Evolutionary conservation across 2,888 invertebrate genomes (phyloP).

Genomic region (Chromoteleia sp.): DNA sequence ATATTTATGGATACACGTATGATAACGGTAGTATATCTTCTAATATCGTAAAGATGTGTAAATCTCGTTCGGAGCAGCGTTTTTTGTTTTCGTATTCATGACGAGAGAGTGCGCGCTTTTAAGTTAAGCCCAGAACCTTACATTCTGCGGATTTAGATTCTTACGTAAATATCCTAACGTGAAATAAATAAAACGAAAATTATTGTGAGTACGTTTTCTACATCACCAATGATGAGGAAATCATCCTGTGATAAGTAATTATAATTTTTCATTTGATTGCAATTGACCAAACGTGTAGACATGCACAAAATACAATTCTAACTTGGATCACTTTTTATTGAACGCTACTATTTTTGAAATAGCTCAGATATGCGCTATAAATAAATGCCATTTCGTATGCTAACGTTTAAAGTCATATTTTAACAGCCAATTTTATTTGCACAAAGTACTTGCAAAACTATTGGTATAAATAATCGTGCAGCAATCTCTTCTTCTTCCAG

Average conservation of each 20-base stretch:
- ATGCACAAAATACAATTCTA: conserved; percentile 1
- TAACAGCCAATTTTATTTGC: conserved; percentile 29
- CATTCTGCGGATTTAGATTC: conserved; percentile 39
- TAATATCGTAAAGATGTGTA: conserved; percentile 50
- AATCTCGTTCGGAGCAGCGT: conserved; percentile 40
- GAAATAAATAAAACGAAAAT: conserved; percentile 45
- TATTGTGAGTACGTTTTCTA: conserved; percentile 34
- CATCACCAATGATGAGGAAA: conserved; percentile 60
- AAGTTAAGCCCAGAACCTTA: conserved; percentile 45
- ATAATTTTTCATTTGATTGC: conserved; percentile 5
- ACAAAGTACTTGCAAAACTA: conserved; percentile 29
- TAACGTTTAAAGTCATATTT: conserved; percentile 10
- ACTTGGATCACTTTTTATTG: conserved; percentile 3
- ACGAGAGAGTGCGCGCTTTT: conserved; percentile 68
- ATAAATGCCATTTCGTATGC: conserved; percentile 25
- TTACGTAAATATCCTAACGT: conserved; percentile 67
- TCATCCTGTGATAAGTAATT: conserved; percentile 65
- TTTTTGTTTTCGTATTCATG: conserved; percentile 66
- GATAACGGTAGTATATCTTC: conserved; percentile 16
- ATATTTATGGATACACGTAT: conserved; percentile 2
- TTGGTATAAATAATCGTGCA: too few species aligned
- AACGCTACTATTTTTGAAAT: conserved; percentile 37
- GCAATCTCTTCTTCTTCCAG: too few species aligned
- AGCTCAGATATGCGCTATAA: conserved; percentile 30
- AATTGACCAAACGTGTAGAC: background rate